phyloP scores from a whole-genome alignment of 2,888 invertebrate species.

The Eilema depressum region DNA sequence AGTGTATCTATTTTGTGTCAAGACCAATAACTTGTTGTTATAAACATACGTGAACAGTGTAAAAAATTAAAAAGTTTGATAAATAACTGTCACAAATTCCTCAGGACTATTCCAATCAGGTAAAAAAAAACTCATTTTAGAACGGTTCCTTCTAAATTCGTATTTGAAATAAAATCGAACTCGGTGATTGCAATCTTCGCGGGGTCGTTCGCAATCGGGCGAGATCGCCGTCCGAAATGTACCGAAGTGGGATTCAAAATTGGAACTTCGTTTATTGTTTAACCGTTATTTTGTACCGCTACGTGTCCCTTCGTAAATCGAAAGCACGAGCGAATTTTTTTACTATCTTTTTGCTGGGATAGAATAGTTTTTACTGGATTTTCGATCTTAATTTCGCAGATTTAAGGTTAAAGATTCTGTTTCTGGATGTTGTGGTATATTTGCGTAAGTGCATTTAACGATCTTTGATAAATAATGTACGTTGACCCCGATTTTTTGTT shows the following conservation, averaged over 20 bases:
- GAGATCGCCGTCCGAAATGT: constrained; percentile 59
- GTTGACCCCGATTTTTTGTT: constrained; percentile 47
- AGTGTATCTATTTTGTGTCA: constrained; percentile 10
- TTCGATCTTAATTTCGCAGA: constrained; percentile 18
- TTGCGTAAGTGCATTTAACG: constrained; percentile 47
- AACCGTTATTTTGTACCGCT: constrained; percentile 79
- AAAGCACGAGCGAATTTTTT: constrained; percentile 54
- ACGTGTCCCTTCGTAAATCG: constrained; percentile 78
- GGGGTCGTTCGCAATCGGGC: constrained; percentile 58
- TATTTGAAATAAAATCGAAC: constrained; percentile 54
- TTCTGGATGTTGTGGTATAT: constrained; percentile 4
- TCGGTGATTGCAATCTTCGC: constrained; percentile 58
- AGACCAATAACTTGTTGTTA: background rate
- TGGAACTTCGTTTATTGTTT: constrained; percentile 71
- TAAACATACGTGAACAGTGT: constrained; percentile 18
- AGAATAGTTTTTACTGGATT: constrained; percentile 16
- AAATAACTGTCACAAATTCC: constrained; percentile 31
- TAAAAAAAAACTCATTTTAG: constrained; percentile 40
- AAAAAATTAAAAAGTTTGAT: constrained; percentile 25
- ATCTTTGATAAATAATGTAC: constrained; percentile 52
- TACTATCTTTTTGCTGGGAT: constrained; percentile 33
- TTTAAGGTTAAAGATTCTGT: constrained; percentile 12
- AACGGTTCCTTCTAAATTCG: constrained; percentile 52
- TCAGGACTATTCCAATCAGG: constrained; percentile 47
- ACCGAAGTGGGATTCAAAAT: constrained; percentile 64